Percentiles rank a stretch among this genome's conserved stretches.
These are phyloP conservation scores for Anguilla japonica DNA, from an alignment of 2,113 vertebrate genomes.

Conservation along the genomic window DNA sequence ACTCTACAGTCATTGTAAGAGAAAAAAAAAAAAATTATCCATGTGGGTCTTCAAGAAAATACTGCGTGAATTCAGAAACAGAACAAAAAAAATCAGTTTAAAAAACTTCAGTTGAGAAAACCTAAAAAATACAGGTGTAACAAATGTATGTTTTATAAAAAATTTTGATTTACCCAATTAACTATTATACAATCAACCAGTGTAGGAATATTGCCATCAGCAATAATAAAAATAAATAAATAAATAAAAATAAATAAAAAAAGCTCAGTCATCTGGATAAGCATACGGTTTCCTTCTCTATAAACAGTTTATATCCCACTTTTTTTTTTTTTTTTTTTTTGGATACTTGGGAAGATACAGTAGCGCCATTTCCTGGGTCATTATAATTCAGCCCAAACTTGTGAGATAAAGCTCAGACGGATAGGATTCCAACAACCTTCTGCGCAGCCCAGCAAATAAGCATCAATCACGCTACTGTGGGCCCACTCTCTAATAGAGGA, in stretches of 20 bases:
- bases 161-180: no score
- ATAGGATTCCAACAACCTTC: background rate
- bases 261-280: background rate
- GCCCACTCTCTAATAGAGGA: slow-evolving; percentile 2
- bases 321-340: background rate
- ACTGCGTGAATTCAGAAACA: no score
- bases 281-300: background rate
- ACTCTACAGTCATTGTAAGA: no score
- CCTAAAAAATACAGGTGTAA: background rate
- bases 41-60: no score
- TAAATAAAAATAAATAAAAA: no score
- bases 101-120: no score
- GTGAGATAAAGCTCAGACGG: slow-evolving; percentile 12
- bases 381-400: background rate
- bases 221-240: background rate
- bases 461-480: slow-evolving; percentile 13
- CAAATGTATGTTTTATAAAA: no score
- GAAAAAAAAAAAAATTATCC: no score
- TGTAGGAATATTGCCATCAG: background rate
- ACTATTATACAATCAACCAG: no score
- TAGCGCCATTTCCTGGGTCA: background rate
- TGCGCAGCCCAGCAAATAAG: slow-evolving; percentile 7
- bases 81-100: no score
- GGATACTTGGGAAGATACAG: background rate
- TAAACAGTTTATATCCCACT: background rate